Conservation (phyloP, 1,140 invertebrate genomes). For the Pygmarrhopalites habei region DNA sequence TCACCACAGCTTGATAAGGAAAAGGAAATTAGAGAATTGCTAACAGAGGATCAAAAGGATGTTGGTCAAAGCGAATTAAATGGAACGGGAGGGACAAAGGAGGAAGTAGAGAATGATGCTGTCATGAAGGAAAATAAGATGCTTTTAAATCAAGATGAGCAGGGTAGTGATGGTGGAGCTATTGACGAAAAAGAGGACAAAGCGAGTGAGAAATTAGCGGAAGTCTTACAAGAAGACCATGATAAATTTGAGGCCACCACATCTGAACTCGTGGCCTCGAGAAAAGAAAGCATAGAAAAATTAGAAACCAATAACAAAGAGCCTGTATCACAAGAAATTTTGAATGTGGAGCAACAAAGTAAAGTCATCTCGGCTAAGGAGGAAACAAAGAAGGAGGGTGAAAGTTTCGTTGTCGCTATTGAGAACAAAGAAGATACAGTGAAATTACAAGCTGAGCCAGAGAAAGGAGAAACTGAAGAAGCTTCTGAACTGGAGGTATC, state of each 20-base stretch:
- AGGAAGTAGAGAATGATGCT: constrained; percentile 38
- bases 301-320: too few relatives aligned
- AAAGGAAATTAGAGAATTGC: too few relatives aligned
- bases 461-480: background rate
- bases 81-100: too few relatives aligned
- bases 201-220: background rate
- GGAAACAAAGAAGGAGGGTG: constrained; percentile 5
- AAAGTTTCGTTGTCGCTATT: background rate
- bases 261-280: too few relatives aligned
- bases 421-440: too few relatives aligned
- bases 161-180: constrained; percentile 37
- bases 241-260: background rate
- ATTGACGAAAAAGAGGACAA: constrained; percentile 19
- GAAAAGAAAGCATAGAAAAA: too few relatives aligned
- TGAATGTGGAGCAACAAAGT: background rate
- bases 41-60: too few relatives aligned
- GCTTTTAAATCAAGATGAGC: constrained; percentile 35
- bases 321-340: too few relatives aligned
- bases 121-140: constrained; percentile 40
- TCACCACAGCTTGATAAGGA: too few relatives aligned
- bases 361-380: background rate
- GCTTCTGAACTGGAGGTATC: background rate
- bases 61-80: too few relatives aligned
- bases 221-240: constrained; percentile 11
- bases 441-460: too few relatives aligned